Evolutionary conservation across 2,113 vertebrate genomes (phyloP).

Genomic region (Poecile atricapillus): DNA sequence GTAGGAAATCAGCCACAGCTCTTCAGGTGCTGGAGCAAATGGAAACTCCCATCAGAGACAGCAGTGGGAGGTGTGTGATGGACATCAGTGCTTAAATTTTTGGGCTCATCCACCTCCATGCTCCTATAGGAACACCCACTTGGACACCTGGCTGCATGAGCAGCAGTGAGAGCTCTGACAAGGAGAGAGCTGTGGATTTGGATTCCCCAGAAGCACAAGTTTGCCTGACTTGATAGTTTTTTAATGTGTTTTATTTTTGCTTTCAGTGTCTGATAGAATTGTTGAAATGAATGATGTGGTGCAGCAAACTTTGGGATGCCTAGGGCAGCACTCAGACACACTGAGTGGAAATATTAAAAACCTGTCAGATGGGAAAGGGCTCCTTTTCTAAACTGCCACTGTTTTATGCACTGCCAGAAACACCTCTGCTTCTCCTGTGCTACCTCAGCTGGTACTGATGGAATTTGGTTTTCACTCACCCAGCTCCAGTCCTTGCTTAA

Average conservation of each 20-base stretch:
- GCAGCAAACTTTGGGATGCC: not conserved
- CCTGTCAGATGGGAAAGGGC: not conserved
- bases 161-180: not conserved
- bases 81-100: not conserved
- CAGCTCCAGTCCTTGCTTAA: slow-evolving; percentile 13
- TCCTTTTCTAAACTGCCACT: not conserved
- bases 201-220: not conserved
- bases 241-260: not conserved
- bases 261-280: not conserved
- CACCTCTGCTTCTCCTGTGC: not conserved
- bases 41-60: not conserved
- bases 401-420: not conserved
- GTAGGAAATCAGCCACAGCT: not conserved
- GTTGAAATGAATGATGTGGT: not conserved
- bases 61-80: not conserved
- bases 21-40: not conserved
- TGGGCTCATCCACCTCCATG: not conserved
- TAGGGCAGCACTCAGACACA: not conserved
- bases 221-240: not conserved
- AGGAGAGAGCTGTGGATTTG: not conserved
- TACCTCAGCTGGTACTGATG: not conserved
- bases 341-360: slow-evolving; percentile 6
- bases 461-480: slow-evolving; percentile 3
- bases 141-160: not conserved
- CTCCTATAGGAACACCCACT: not conserved